Evolutionary conservation across 2,888 invertebrate species (phyloP).

Genomic region (Epinotia bilunana): DNA sequence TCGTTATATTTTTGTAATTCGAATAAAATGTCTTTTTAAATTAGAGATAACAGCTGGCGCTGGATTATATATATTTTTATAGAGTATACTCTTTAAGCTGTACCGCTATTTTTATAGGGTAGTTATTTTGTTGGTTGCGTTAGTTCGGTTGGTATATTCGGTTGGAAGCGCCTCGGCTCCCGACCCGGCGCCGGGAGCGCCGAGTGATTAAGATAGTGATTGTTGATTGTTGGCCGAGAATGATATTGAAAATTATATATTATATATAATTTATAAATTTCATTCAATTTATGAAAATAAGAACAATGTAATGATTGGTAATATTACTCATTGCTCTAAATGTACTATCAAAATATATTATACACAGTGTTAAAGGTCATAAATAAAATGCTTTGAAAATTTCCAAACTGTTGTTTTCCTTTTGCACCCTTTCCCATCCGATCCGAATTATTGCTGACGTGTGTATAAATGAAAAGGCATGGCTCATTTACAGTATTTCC

Average conservation of each 20-base stretch:
- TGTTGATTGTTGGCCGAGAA: conserved; percentile 82
- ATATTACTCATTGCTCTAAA: conserved; percentile 85
- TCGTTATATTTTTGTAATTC: conserved; percentile 74
- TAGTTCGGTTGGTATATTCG: conserved; percentile 56
- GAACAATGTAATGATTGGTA: conserved; percentile 85
- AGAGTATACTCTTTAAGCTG: conserved; percentile 80
- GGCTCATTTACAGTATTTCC: background rate
- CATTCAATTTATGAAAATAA: conserved; percentile 82
- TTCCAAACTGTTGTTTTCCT: conserved; percentile 76
- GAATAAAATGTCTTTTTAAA: conserved; percentile 70
- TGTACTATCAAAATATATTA: conserved; percentile 86
- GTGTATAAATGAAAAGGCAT: background rate
- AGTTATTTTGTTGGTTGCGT: conserved; percentile 68
- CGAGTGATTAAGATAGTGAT: conserved; percentile 78
- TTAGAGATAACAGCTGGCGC: conserved; percentile 78
- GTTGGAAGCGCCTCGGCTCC: conserved; percentile 44
- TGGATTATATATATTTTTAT: conserved; percentile 82
- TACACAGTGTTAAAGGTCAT: conserved; percentile 85
- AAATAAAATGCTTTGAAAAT: conserved; percentile 85
- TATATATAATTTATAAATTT: conserved; percentile 82
- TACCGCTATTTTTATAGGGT: conserved; percentile 83
- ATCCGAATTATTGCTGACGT: background rate
- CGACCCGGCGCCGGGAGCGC: conserved; percentile 49
- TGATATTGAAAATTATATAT: conserved; percentile 79
- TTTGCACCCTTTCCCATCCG: conserved; percentile 33